Percentiles rank a stretch among this genome's conserved stretches.
Conservation (phyloP, 2,113 vertebrate genomes). For the Tachysurus vachellii region DNA sequence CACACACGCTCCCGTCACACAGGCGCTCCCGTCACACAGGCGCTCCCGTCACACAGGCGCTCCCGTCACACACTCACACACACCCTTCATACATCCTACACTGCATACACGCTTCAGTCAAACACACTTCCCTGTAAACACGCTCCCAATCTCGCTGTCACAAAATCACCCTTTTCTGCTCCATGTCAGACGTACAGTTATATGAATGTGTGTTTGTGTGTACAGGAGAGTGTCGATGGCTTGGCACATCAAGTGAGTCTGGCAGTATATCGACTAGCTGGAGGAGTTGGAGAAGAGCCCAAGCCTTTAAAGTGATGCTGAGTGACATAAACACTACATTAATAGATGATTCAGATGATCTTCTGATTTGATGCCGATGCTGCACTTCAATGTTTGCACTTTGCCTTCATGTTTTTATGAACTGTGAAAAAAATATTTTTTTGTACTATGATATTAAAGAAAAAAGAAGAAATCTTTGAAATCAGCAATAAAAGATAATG, state of each 20-base stretch:
- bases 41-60: too few relatives aligned
- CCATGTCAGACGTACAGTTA: not conserved
- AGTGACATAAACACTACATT: not conserved
- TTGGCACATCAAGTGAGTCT: conserved; percentile 88
- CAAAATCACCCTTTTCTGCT: not conserved
- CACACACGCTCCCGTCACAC: too few relatives aligned
- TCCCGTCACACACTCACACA: too few relatives aligned
- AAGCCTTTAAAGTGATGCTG: conserved; percentile 64
- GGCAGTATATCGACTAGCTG: conserved; percentile 83
- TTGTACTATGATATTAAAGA: not conserved
- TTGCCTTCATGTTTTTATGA: not conserved
- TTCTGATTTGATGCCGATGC: not conserved
- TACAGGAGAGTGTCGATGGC: conserved; percentile 83
- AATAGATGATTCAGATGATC: not conserved
- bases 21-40: too few relatives aligned
- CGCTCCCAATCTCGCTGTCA: too few relatives aligned
- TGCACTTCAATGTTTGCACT: not conserved
- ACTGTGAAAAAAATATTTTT: not conserved
- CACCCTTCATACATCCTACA: too few relatives aligned
- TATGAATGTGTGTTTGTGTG: not conserved
- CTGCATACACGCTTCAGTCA: too few relatives aligned
- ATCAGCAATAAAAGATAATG: not conserved
- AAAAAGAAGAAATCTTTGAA: not conserved
- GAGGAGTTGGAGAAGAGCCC: conserved; percentile 84
- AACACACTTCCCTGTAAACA: too few relatives aligned